These are phyloP conservation scores for Rallus crepitans DNA, from an alignment of 2,797 vertebrate species.

Conservation along the genomic window DNA sequence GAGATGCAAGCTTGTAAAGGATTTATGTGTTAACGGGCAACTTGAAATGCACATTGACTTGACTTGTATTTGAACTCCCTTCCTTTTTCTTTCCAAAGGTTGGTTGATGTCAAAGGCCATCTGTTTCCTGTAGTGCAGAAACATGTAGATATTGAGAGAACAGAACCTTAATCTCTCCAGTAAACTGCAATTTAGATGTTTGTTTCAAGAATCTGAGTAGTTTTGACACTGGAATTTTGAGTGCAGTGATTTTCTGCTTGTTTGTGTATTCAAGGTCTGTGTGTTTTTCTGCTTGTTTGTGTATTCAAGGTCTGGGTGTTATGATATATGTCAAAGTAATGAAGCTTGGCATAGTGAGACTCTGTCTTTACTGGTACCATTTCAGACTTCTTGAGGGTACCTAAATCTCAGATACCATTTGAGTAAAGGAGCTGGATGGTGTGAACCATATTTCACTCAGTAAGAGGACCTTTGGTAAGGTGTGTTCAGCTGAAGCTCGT, in stretches of 20 bases:
- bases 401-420: background rate
- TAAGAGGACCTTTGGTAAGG: background rate
- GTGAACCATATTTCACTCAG: background rate
- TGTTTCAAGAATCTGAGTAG: slow-evolving; percentile 13
- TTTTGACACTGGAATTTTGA: background rate
- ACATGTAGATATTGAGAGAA: slow-evolving; percentile 25
- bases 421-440: background rate
- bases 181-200: slow-evolving; percentile 53
- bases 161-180: slow-evolving; percentile 68
- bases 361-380: background rate
- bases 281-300: slow-evolving; percentile 12
- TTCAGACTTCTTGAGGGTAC: background rate
- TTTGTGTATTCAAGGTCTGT: background rate
- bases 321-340: background rate
- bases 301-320: background rate
- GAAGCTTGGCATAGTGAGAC: background rate
- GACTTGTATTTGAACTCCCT: slow-evolving; percentile 46
- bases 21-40: slow-evolving; percentile 36
- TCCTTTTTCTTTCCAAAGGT: slow-evolving; percentile 10
- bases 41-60: background rate
- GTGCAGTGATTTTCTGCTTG: background rate
- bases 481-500: background rate
- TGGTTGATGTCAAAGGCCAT: slow-evolving; percentile 47
- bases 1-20: background rate
- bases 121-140: slow-evolving; percentile 63